phyloP scores from a whole-genome alignment of 1,140 invertebrate species.

The Papilio xuthus region DNA sequence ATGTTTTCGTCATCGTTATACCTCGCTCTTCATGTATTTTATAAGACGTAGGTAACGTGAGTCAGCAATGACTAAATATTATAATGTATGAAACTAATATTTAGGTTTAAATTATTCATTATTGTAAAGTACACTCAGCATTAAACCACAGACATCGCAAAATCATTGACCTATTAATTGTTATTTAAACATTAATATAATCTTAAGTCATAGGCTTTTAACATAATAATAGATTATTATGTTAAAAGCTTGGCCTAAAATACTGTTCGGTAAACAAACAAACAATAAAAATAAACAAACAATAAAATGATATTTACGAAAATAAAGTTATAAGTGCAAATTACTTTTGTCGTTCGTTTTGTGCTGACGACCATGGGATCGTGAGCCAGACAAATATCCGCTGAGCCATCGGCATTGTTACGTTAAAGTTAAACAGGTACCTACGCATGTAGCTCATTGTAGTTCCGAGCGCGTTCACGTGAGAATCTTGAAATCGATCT shows the following conservation, averaged over 20 bases:
- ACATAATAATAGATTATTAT: not conserved
- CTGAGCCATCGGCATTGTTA: not conserved
- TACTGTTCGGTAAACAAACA: not conserved
- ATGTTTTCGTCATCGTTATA: constrained; percentile 21
- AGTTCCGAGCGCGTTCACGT: not conserved
- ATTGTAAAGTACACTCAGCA: not conserved
- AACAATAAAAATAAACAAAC: too few species aligned
- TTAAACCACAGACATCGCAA: not conserved
- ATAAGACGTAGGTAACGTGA: constrained; percentile 25
- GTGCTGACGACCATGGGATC: not conserved
- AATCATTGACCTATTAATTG: not conserved
- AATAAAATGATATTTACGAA: not conserved
- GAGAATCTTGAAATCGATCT: not conserved
- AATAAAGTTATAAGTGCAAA: not conserved
- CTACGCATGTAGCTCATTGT: not conserved
- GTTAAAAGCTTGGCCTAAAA: not conserved
- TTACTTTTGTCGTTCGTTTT: not conserved
- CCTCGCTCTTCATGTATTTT: constrained; percentile 13
- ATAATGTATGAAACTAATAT: constrained; percentile 17
- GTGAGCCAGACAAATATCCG: not conserved
- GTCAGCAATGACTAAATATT: constrained; percentile 37
- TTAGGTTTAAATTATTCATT: constrained; percentile 18
- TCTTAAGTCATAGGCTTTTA: not conserved
- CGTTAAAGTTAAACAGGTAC: not conserved
- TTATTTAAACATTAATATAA: not conserved